phyloP scores from a whole-genome alignment of 2,113 vertebrate genomes.

The Apistogramma diplotaenia region DNA sequence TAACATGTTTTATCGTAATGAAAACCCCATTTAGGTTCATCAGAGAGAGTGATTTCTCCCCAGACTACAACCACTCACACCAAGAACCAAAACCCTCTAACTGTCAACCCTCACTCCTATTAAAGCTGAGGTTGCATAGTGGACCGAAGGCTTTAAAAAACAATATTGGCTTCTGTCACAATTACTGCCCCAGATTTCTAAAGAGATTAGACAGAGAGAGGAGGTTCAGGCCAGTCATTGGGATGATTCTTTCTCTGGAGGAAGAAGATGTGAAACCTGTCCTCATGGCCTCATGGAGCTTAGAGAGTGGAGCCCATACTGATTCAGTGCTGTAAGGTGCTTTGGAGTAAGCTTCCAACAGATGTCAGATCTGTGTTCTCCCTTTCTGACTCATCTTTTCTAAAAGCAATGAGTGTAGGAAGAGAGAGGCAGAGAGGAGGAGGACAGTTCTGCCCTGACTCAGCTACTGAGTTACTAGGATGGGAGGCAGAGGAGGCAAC shows the following conservation, averaged over 20 bases:
- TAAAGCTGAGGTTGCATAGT: background rate
- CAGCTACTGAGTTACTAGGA: background rate
- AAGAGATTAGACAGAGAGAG: background rate
- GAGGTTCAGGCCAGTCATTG: background rate
- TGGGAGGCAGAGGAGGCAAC: background rate
- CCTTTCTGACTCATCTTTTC: background rate
- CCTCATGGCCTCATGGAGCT: background rate
- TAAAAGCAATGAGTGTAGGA: background rate
- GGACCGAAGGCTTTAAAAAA: slow-evolving; percentile 7
- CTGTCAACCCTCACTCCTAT: slow-evolving; percentile 33
- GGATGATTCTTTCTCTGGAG: background rate
- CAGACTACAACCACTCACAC: slow-evolving; percentile 7
- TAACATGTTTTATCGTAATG: slow-evolving; percentile 7
- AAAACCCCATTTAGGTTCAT: slow-evolving; percentile 10
- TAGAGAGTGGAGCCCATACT: background rate
- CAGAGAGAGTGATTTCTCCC: slow-evolving; percentile 16
- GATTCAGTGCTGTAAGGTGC: background rate
- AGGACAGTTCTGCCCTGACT: background rate
- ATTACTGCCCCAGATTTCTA: background rate
- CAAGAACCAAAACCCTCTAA: slow-evolving; percentile 2
- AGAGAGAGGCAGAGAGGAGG: background rate
- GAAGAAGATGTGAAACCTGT: background rate
- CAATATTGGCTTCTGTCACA: slow-evolving; percentile 16
- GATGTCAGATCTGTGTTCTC: background rate
- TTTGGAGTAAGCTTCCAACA: background rate